These are phyloP conservation scores for Agriopis aurantiaria DNA, from an alignment of 2,888 invertebrate species.

Conservation along the genomic window DNA sequence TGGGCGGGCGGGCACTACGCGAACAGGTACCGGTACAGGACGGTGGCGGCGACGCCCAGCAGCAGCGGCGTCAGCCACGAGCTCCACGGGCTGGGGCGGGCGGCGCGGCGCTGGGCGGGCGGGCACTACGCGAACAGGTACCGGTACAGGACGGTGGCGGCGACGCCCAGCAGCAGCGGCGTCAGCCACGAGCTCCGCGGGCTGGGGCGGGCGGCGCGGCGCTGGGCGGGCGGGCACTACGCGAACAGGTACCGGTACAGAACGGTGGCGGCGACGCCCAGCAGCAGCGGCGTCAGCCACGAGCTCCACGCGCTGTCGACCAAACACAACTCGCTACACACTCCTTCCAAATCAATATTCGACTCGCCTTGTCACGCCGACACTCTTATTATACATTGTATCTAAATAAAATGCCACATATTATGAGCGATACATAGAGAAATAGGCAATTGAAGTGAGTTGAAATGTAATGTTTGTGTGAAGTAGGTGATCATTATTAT, in stretches of 20 bases:
- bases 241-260: constrained; percentile 90
- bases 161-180: constrained; percentile 88
- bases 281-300: constrained; percentile 89
- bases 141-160: constrained; percentile 90
- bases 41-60: constrained; percentile 89
- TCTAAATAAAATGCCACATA: neutral
- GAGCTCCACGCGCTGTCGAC: constrained; percentile 81
- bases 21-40: constrained; percentile 90
- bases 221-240: constrained; percentile 60
- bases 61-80: constrained; percentile 90
- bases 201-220: constrained; percentile 51
- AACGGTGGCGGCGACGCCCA: constrained; percentile 89
- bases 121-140: constrained; percentile 87
- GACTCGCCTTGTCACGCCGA: neutral
- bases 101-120: constrained; percentile 20
- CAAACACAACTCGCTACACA: neutral
- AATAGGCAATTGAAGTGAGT: too few species aligned
- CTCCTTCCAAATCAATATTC: too few species aligned
- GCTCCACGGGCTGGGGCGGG: constrained; percentile 83
- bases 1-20: constrained; percentile 66
- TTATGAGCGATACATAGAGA: too few species aligned
- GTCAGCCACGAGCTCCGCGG: constrained; percentile 88
- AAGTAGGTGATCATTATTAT: too few species aligned
- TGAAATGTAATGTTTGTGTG: neutral
- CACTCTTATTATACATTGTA: neutral